A percentile compares a stretch with the other conserved stretches of the same genome.
These are phyloP conservation scores for Sphecodes monilicornis DNA, from an alignment of 2,888 invertebrate genomes.

Conservation along the genomic window DNA sequence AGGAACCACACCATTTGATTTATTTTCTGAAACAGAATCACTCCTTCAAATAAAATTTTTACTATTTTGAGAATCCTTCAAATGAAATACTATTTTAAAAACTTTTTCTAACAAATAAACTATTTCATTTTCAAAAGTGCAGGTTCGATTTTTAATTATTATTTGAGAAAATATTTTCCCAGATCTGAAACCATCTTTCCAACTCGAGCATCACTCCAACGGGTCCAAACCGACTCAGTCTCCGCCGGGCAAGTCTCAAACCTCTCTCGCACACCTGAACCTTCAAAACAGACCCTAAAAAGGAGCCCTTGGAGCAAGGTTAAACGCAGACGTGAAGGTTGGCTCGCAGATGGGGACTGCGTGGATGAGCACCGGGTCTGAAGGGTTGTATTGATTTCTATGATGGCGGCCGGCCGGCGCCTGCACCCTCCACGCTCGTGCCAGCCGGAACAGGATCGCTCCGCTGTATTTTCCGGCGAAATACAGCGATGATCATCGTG, in stretches of 20 bases:
- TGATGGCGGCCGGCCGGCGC: constrained; percentile 78
- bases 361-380: constrained; percentile 53
- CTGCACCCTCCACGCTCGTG: constrained; percentile 63
- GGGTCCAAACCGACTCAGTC: background rate
- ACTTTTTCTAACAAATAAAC: too few relatives aligned
- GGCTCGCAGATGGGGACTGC: background rate
- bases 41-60: too few relatives aligned
- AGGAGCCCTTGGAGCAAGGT: background rate
- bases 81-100: too few relatives aligned
- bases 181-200: too few relatives aligned
- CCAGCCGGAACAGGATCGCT: constrained; percentile 50
- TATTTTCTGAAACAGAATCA: too few relatives aligned
- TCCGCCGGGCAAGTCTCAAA: background rate
- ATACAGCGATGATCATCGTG: constrained; percentile 41
- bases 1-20: too few relatives aligned
- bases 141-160: too few relatives aligned
- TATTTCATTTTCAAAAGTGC: too few relatives aligned
- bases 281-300: background rate
- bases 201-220: background rate
- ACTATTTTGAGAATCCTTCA: too few relatives aligned
- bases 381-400: constrained; percentile 80
- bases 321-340: background rate
- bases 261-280: background rate
- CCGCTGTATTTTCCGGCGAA: constrained; percentile 41
- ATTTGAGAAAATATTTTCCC: too few relatives aligned